Evolutionary conservation across 2,888 invertebrate genomes (phyloP), one percentile per base, ranked within the genome.

Genomic region (Agapostemon virescens): DNA sequence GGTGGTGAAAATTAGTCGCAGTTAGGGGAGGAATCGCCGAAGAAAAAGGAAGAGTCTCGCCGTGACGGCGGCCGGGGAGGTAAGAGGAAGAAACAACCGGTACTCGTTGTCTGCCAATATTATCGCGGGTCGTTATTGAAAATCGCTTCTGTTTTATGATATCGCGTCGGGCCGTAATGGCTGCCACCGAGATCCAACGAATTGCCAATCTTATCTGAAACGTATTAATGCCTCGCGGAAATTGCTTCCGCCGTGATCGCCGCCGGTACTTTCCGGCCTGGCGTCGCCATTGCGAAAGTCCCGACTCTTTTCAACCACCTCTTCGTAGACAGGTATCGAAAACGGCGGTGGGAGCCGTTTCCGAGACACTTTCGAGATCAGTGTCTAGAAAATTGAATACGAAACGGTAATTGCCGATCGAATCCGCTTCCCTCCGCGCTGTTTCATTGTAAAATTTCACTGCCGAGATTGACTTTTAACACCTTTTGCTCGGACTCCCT

Each of bases 61-160:
- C n/a, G n/a, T n/a, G n/a, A 26, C 13, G 1, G 26, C 15, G 15
- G 20, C n/a, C 0, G 15, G 38, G 42, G 38, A 42, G 38, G 42
- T 33, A 42, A 52, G 45, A n/a, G 58, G 36, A n/a, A 33, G 33
- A 33, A 1, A 49, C 49, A 49, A 67, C n/a, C 13, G 67, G 38
- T 58, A 61, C 58, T 77, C 75, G 66, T 78, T 77, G 77, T 72
- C 77, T 73, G 67, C 49, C 69, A 77, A 85, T 83, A 81, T 83
- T 83, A 83, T 81, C 75, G 69, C 26, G 42, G 26, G 40, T 76
- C 76, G 77, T 75, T 80, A 85, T 85, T 74, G 77, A 85, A 85
- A 85, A 85, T 85, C 79, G 81, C 77, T 85, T 78, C 75, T 85
- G 76, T 76, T 81, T 83, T 80, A 82, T 74, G 80, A 76, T 69